phyloP scores from a whole-genome alignment of 2,888 invertebrate species.

The Agapetus fuscipes region DNA sequence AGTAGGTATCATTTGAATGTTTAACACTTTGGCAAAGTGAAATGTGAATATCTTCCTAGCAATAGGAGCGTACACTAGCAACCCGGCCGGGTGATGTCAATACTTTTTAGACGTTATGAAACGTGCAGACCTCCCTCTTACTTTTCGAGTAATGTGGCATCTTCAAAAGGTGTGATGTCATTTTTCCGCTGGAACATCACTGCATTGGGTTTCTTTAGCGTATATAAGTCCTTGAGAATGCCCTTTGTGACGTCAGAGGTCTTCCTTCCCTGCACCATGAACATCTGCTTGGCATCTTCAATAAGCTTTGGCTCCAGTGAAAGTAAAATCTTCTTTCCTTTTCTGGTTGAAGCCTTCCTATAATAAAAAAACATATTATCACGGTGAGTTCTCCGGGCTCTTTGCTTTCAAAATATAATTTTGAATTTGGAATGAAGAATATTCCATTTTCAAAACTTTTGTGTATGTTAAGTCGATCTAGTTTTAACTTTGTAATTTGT shows the following conservation, averaged over 20 bases:
- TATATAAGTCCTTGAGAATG: constrained; percentile 77
- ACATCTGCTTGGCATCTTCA: constrained; percentile 75
- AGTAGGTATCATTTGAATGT: too few species aligned
- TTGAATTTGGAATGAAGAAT: too few species aligned
- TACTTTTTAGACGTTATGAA: too few species aligned
- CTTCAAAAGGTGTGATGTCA: constrained; percentile 89
- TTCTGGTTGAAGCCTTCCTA: constrained; percentile 84
- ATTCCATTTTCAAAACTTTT: too few species aligned
- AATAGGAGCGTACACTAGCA: too few species aligned
- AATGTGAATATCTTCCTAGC: too few species aligned
- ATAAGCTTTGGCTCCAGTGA: constrained; percentile 78
- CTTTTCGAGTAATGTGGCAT: constrained; percentile 71
- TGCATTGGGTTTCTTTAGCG: constrained; percentile 79
- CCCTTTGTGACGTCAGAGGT: constrained; percentile 59
- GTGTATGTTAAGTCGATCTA: too few species aligned
- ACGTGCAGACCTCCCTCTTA: too few species aligned
- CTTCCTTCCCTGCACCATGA: constrained; percentile 81
- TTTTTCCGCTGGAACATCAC: constrained; percentile 70
- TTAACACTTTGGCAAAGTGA: too few species aligned
- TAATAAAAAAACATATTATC: constrained; percentile 21
- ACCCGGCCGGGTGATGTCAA: too few species aligned
- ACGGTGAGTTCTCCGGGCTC: not conserved
- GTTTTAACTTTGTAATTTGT: too few species aligned
- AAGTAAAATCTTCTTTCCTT: constrained; percentile 74
- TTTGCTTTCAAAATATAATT: not conserved